phyloP scores from a whole-genome alignment of 1,140 invertebrate species.

The Trichomalopsis sarcophagae region DNA sequence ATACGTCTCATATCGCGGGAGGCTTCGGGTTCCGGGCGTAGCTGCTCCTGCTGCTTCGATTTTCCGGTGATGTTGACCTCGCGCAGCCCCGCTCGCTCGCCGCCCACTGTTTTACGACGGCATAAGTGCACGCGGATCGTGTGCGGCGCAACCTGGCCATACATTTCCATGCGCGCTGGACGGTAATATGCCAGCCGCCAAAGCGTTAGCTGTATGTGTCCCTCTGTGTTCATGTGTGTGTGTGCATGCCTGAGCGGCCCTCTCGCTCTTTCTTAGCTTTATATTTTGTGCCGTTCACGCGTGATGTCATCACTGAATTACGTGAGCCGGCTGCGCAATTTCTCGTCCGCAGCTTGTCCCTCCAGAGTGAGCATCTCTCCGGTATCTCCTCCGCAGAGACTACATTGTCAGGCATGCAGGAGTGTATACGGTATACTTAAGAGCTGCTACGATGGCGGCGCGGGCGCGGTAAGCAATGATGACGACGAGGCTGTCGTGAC shows the following conservation, averaged over 20 bases:
- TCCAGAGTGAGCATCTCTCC: background rate
- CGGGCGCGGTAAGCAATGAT: conserved; percentile 28
- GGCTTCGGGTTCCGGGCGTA: background rate
- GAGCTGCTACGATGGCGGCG: background rate
- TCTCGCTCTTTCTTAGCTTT: conserved; percentile 61
- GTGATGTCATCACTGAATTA: conserved; percentile 74
- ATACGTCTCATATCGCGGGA: background rate
- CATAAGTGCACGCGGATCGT: conserved; percentile 52
- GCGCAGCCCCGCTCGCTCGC: background rate
- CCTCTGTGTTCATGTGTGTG: too few species aligned
- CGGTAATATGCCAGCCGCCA: background rate
- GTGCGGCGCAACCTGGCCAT: conserved; percentile 53
- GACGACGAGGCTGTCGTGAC: background rate
- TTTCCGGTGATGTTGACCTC: conserved; percentile 1
- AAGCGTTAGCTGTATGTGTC: background rate
- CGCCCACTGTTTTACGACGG: conserved; percentile 55
- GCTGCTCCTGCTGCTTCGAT: conserved; percentile 16
- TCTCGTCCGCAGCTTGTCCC: conserved; percentile 28
- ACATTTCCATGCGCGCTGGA: conserved; percentile 32
- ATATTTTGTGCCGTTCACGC: conserved; percentile 72
- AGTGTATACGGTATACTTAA: conserved; percentile 17
- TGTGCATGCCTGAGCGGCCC: background rate
- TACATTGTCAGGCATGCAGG: background rate
- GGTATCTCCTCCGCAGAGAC: conserved; percentile 28
- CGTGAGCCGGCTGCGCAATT: conserved; percentile 69